A percentile compares a stretch with the other conserved stretches of the same genome.
These are phyloP conservation scores for Hydroisotoma schaefferi DNA, from an alignment of 2,888 invertebrate genomes.

Conservation along the genomic window DNA sequence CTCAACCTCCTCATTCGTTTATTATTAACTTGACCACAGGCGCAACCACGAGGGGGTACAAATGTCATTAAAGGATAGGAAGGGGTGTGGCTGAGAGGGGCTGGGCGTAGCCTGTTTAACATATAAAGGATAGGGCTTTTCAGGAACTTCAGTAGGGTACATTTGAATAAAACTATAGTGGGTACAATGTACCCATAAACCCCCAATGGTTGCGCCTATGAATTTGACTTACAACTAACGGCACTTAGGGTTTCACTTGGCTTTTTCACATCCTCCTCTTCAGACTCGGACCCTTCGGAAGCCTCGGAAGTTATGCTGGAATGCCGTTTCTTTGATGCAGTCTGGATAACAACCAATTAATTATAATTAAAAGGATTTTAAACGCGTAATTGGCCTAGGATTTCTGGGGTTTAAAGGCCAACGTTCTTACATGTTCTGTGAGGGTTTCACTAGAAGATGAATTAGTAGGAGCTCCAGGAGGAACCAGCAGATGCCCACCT, in stretches of 20 bases:
- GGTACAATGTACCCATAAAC: too few species aligned
- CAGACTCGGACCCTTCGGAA: conserved; percentile 45
- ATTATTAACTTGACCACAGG: too few species aligned
- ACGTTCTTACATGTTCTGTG: conserved; percentile 43
- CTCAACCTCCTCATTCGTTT: too few species aligned
- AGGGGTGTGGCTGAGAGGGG: too few species aligned
- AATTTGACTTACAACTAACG: conserved; percentile 38
- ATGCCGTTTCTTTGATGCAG: conserved; percentile 45
- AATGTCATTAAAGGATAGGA: too few species aligned
- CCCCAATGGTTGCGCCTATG: not conserved
- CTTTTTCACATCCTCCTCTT: conserved; percentile 40
- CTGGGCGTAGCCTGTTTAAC: too few species aligned
- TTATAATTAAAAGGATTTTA: not conserved
- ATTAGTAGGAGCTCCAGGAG: conserved; percentile 43
- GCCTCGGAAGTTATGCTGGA: conserved; percentile 46
- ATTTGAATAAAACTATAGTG: too few species aligned
- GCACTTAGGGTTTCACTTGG: conserved; percentile 35
- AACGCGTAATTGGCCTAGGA: not conserved
- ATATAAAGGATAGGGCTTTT: too few species aligned
- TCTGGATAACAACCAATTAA: conserved; percentile 9
- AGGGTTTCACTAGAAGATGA: conserved; percentile 47
- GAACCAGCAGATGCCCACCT: conserved; percentile 45
- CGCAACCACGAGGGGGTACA: too few species aligned
- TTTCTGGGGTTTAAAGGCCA: not conserved
- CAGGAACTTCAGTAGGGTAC: too few species aligned